Evolutionary conservation across 2,113 vertebrate species (phyloP).

Genomic region (Monarcha castaneiventris): DNA sequence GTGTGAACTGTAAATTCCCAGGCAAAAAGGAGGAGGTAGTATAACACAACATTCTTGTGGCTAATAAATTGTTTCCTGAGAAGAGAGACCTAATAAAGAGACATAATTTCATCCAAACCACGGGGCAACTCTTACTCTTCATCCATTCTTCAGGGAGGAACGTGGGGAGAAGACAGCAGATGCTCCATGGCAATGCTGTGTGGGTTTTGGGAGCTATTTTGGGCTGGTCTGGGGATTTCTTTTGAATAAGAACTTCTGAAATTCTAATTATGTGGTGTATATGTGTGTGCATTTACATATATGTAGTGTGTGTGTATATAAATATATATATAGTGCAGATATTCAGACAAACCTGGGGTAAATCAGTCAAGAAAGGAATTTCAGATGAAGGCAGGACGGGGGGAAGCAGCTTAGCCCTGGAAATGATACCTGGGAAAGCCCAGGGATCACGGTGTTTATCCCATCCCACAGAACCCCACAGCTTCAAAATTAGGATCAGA

Average conservation of each 20-base stretch:
- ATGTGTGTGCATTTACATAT: background rate
- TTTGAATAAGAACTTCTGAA: background rate
- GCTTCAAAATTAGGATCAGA: too few species aligned
- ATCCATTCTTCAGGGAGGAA: background rate
- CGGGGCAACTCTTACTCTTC: background rate
- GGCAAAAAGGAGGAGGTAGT: slow-evolving; percentile 60
- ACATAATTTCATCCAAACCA: slow-evolving; percentile 45
- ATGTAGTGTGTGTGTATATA: background rate
- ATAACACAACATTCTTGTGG: slow-evolving; percentile 54
- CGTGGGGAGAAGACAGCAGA: background rate
- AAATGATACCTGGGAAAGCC: background rate
- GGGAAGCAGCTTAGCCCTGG: background rate
- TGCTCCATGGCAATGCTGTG: background rate
- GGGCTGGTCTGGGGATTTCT: background rate
- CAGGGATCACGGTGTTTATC: background rate
- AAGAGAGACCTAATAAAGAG: slow-evolving; percentile 68
- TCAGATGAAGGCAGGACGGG: background rate
- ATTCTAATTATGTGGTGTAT: too few species aligned
- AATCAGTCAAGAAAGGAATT: background rate
- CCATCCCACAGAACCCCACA: fast-evolving
- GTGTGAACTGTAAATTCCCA: slow-evolving; percentile 55
- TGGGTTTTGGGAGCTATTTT: background rate
- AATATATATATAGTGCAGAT: background rate
- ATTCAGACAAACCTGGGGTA: background rate
- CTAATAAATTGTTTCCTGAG: slow-evolving; percentile 74